These are phyloP conservation scores for Leucophora obtusa DNA, from an alignment of 2,888 invertebrate genomes.

Conservation along the genomic window DNA sequence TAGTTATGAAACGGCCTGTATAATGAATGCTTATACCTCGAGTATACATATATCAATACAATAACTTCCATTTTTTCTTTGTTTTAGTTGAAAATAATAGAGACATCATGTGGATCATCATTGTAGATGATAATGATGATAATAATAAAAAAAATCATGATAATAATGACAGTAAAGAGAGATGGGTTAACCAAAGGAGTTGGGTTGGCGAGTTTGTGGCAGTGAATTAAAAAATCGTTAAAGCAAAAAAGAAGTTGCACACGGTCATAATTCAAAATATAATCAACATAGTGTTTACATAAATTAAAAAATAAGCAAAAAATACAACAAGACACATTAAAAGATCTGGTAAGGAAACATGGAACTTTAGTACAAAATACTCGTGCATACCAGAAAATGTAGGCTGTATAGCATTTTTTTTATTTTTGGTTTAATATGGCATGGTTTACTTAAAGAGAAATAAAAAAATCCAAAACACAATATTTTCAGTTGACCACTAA, in stretches of 20 bases:
- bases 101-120: conserved; percentile 59
- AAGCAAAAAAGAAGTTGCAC: conserved; percentile 36
- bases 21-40: no score
- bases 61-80: conserved; percentile 2
- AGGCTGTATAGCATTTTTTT: conserved; percentile 51
- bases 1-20: no score
- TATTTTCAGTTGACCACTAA: conserved; percentile 65
- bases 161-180: conserved; percentile 3
- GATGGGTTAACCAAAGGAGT: background rate
- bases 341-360: conserved; percentile 29
- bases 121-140: conserved; percentile 31
- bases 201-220: conserved; percentile 18
- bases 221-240: conserved; percentile 12
- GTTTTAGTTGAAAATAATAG: conserved; percentile 46
- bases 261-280: conserved; percentile 62
- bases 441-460: conserved; percentile 39
- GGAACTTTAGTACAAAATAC: background rate
- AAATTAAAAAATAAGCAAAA: conserved; percentile 53
- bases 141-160: conserved; percentile 37
- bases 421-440: conserved; percentile 43
- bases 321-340: conserved; percentile 26
- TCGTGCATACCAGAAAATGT: conserved; percentile 19
- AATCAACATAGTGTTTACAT: conserved; percentile 64
- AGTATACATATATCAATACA: background rate
- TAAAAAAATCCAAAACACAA: conserved; percentile 11